Base-by-base conservation (phyloP, 37 sponge, comb jelly and placozoan genomes). In the Mnemiopsis leidyi region DNA sequence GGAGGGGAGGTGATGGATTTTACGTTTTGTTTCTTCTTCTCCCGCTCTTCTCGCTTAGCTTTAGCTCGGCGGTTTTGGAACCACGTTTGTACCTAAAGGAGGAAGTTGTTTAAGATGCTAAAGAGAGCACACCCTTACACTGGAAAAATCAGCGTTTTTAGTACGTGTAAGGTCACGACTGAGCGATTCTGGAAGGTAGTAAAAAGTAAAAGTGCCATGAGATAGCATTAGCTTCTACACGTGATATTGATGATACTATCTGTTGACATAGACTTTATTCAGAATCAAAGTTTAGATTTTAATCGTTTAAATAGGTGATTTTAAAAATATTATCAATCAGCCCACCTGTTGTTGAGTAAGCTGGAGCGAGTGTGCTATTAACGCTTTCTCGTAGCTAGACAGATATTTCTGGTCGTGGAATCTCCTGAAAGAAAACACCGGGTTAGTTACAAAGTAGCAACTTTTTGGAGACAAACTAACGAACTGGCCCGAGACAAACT, bases 401-500 rank as follows among this genome's bases (percentile, higher is more conserved):
- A 85, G 90, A 25, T 85, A 85, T 61, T 85, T 85, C 61, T 85
- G 90, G 26, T 85, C 90, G 90, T 85, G 90, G 90, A 85, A 85
- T 40, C 90, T 13, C 90, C 90, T 85, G 90, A 16, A 85, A 85
- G 13, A 48, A 18, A 48, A n/a, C 5, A 48, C 61, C 61, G 5
- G 61, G 61, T 48, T 48, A 48, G 61, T 48, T 5, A 13, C 13
- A 18, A 48, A 48, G 5, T 18, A 48, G 13, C 61, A 48, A 13
- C 5, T 13, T 5, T 5, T 48, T 48, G 13, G 13, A 48, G 13
- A 5, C 61, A 48, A 13, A 48, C 61, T 48, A 48, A 48, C 61
- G 13, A 48, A 13, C 61, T 48, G 61, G 9, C 61, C 5, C 61
- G 61, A n/a, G n/a, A n/a, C 61, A 48, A 18, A 5, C 13, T 5